Conservation (phyloP, 2,888 invertebrate species). For the Chrysina gloriosa region DNA sequence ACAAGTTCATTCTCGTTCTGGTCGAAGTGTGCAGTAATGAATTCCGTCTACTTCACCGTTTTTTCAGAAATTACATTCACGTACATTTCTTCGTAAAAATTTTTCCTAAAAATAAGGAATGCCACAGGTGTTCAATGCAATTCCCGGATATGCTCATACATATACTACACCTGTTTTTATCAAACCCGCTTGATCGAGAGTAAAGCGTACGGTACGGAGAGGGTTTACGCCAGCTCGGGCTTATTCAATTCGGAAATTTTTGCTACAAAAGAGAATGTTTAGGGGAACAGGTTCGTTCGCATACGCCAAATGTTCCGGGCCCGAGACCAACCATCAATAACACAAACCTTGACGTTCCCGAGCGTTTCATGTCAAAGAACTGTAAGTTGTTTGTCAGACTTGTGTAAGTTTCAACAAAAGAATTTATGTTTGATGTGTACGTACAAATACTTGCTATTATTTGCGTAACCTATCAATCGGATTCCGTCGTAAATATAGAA, state of each 20-base stretch:
- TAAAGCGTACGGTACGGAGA: no score
- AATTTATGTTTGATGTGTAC: neutral
- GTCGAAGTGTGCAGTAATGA: neutral
- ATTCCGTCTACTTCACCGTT: neutral
- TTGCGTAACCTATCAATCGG: neutral
- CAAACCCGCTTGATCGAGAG: neutral
- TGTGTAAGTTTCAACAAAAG: neutral
- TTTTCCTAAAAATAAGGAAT: neutral
- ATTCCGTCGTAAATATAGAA: no score
- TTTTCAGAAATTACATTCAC: neutral
- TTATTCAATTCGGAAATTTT: no score
- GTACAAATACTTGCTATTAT: neutral
- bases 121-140: conserved; percentile 10
- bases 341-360: neutral
- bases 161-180: neutral
- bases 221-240: no score
- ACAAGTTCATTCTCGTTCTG: neutral
- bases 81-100: conserved; percentile 7
- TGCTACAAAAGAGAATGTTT: neutral
- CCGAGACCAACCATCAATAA: neutral
- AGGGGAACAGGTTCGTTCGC: neutral
- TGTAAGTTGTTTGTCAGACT: conserved; percentile 14
- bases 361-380: conserved; percentile 5
- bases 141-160: neutral
- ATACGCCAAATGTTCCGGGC: neutral